These are phyloP conservation scores for Camelus bactrianus DNA, from an alignment of 2,113 vertebrate genomes.

Conservation along the genomic window DNA sequence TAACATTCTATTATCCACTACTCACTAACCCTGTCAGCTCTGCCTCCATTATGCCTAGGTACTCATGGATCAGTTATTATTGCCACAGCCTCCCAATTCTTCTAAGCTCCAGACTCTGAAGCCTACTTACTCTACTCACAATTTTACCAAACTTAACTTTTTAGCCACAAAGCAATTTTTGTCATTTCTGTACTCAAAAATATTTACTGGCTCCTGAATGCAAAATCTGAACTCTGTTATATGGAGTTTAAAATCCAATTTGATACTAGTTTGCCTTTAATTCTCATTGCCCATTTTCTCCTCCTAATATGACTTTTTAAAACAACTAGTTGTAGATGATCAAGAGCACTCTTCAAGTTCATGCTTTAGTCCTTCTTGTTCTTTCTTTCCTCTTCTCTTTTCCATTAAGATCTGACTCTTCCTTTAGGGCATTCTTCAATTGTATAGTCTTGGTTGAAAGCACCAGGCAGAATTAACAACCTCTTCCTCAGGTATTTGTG, in stretches of 20 bases:
- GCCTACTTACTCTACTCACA: not conserved
- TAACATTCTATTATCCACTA: not conserved
- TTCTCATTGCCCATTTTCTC: not conserved
- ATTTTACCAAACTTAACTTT: not conserved
- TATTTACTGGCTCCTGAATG: not conserved
- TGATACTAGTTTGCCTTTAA: not conserved
- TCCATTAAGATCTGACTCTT: not conserved
- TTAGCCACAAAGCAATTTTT: not conserved
- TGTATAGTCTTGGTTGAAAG: not conserved
- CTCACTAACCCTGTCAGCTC: not conserved
- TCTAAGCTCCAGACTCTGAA: not conserved
- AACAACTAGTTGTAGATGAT: not conserved
- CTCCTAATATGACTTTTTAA: not conserved
- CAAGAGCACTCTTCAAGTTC: not conserved
- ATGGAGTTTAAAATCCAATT: not conserved
- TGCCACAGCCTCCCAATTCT: not conserved
- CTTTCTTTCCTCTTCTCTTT: not conserved
- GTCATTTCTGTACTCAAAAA: not conserved
- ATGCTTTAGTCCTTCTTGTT: not conserved
- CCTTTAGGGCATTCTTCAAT: not conserved
- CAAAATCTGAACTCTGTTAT: not conserved
- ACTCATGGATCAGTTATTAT: not conserved
- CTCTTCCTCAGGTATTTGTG: not conserved
- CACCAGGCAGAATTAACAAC: not conserved
- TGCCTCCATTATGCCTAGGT: not conserved